A percentile compares a stretch with the other conserved stretches of the same genome.
Evolutionary conservation across 1,140 invertebrate species (phyloP).

Genomic region (Ctenoplectra terminalis): DNA sequence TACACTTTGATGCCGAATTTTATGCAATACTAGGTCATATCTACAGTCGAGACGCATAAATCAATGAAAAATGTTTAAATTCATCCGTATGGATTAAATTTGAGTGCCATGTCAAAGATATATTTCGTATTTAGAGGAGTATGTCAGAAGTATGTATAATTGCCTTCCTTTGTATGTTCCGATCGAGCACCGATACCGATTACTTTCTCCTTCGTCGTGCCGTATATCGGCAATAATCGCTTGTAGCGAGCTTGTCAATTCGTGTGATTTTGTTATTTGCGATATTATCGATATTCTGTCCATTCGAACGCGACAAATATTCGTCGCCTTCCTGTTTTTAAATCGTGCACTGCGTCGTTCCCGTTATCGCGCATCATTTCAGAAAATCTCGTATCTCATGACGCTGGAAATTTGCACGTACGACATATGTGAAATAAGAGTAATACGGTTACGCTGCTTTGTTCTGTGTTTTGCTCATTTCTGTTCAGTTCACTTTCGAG

Average conservation of each 20-base stretch:
- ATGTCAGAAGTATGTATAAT: neutral
- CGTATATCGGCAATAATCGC: conserved; percentile 54
- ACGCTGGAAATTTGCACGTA: conserved; percentile 23
- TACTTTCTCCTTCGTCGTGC: conserved; percentile 26
- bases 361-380: conserved; percentile 42
- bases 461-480: neutral
- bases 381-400: conserved; percentile 57
- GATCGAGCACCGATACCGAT: conserved; percentile 30
- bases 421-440: conserved; percentile 38
- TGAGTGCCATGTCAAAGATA: neutral
- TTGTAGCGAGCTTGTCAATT: conserved; percentile 47
- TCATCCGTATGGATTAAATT: neutral
- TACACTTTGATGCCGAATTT: neutral
- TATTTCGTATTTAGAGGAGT: neutral
- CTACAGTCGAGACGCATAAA: neutral
- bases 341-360: conserved; percentile 4
- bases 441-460: conserved; percentile 28
- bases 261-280: conserved; percentile 48
- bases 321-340: conserved; percentile 18
- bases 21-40: neutral
- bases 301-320: conserved; percentile 50
- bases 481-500: too few relatives aligned
- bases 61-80: neutral
- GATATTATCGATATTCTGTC: conserved; percentile 54
- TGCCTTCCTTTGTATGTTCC: conserved; percentile 10